Percentiles rank a stretch among this genome's conserved stretches.
These are phyloP conservation scores for Pygoscelis antarcticus DNA, from an alignment of 2,113 vertebrate genomes.

Conservation along the genomic window DNA sequence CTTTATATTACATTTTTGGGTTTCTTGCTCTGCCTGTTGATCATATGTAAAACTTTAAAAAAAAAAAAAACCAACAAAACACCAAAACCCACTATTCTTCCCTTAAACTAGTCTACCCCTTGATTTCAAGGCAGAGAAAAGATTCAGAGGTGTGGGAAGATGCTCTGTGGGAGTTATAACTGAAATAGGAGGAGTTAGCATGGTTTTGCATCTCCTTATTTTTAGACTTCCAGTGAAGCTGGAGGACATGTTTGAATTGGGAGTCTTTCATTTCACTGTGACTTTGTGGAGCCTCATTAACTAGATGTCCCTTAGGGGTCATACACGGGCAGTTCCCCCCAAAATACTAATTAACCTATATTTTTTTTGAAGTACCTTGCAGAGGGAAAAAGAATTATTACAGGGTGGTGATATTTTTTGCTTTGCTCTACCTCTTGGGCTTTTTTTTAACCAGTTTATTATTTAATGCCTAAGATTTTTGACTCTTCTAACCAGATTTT, in stretches of 20 bases:
- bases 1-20: not conserved
- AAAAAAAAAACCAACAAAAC: not conserved
- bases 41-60: not conserved
- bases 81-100: not conserved
- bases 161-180: not conserved
- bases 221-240: not conserved
- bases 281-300: not conserved
- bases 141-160: not conserved
- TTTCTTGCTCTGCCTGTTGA: not conserved
- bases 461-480: not conserved
- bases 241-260: not conserved
- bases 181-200: not conserved
- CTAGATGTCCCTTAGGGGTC: not conserved
- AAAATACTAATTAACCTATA: not conserved
- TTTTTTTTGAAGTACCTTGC: not conserved
- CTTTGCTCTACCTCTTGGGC: not conserved
- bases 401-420: not conserved
- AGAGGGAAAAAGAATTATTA: not conserved
- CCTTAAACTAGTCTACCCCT: not conserved
- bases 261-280: not conserved
- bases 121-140: not conserved
- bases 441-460: not conserved
- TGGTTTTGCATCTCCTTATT: not conserved
- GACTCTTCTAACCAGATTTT: not conserved
- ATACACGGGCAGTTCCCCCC: fast-evolving